Percentiles rank a stretch among this genome's conserved stretches.
Evolutionary conservation across 2,888 invertebrate genomes (phyloP).

Genomic region (Prenolepis imparis): DNA sequence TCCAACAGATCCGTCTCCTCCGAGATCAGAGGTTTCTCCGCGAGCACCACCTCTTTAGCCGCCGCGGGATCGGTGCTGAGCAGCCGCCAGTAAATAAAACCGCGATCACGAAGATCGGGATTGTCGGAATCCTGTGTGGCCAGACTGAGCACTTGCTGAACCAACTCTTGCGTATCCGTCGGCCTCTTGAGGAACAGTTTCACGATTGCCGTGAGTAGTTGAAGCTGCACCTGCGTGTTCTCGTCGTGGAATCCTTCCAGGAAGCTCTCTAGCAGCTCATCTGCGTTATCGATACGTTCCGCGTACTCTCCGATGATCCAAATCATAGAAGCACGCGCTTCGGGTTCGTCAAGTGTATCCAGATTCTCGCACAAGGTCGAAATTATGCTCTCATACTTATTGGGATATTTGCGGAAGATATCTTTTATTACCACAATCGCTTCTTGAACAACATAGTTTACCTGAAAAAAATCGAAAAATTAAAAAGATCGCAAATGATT

Average conservation of each 20-base stretch:
- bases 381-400: slow-evolving; percentile 99
- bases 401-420: slow-evolving; percentile 98
- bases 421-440: slow-evolving; percentile 99
- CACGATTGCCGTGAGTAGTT: slow-evolving; percentile 98
- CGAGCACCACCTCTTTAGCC: slow-evolving; percentile 99
- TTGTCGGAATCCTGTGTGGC: slow-evolving; percentile 98
- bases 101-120: slow-evolving; percentile 98
- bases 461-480: slow-evolving; percentile 78
- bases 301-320: slow-evolving; percentile 99
- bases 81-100: slow-evolving; percentile 99
- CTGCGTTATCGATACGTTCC: slow-evolving; percentile 99
- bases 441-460: slow-evolving; percentile 99
- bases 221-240: slow-evolving; percentile 98
- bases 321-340: slow-evolving; percentile 99
- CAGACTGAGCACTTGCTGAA: slow-evolving; percentile 97
- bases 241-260: slow-evolving; percentile 99
- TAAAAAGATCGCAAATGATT: slow-evolving; percentile 87
- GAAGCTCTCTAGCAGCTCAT: slow-evolving; percentile 98
- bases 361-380: slow-evolving; percentile 99
- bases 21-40: slow-evolving; percentile 99
- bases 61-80: slow-evolving; percentile 99
- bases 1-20: slow-evolving; percentile 99
- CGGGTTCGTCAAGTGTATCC: slow-evolving; percentile 99
- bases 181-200: slow-evolving; percentile 99
- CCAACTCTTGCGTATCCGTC: slow-evolving; percentile 99